Evolutionary conservation across 2,888 invertebrate species (phyloP).

Genomic region (Eurytoma californica): DNA sequence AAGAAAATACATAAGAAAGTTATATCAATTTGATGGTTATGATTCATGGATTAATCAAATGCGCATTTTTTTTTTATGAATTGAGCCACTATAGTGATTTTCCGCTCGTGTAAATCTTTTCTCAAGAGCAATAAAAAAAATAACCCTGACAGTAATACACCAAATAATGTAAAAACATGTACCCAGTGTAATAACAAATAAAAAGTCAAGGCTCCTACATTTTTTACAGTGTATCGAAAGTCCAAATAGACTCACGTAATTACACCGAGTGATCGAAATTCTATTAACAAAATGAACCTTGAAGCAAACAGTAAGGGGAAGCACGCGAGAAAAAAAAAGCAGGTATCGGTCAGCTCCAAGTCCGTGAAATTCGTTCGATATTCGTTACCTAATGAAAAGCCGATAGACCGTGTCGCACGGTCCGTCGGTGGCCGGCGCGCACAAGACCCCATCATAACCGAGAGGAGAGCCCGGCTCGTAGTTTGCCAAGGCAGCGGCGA

Average conservation of each 20-base stretch:
- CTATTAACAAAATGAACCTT: conserved; percentile 1
- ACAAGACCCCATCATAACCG: conserved; percentile 1
- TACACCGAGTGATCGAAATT: background rate
- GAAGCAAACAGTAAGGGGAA: background rate
- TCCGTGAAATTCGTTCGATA: background rate
- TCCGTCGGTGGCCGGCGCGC: background rate
- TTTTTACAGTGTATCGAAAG: no score
- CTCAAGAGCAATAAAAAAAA: no score
- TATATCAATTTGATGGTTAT: no score
- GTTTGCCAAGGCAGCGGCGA: background rate
- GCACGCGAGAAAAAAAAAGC: background rate
- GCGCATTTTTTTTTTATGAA: no score
- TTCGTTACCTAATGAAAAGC: background rate
- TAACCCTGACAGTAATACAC: no score
- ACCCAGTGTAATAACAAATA: no score
- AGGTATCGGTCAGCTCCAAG: background rate
- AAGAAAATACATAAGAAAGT: no score
- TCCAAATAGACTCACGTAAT: background rate
- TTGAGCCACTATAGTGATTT: no score
- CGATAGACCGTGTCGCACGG: background rate
- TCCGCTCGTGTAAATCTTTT: no score
- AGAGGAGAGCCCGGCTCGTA: background rate
- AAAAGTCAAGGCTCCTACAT: no score
- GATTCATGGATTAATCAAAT: no score
- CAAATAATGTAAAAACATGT: background rate